Evolutionary conservation across 1,140 invertebrate species (phyloP).

Genomic region (Lasaia peninsularis): DNA sequence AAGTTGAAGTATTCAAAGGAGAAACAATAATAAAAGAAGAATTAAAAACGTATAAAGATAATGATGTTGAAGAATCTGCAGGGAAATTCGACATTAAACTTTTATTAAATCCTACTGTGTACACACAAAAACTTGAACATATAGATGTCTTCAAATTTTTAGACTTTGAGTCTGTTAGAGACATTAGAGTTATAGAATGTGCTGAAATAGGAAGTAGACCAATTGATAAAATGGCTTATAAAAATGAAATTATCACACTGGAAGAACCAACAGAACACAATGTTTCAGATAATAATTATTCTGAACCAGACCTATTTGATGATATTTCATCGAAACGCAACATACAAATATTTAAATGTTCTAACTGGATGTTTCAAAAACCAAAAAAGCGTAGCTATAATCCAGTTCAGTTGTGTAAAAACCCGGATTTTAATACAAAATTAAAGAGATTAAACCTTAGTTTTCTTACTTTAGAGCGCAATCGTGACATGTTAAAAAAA

Average conservation of each 20-base stretch:
- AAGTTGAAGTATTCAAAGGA: not conserved
- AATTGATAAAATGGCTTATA: conserved; percentile 25
- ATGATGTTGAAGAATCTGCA: conserved; percentile 11
- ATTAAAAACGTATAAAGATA: conserved; percentile 1
- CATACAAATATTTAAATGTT: conserved; percentile 29
- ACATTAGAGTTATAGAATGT: conserved; percentile 38
- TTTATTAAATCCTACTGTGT: conserved; percentile 47
- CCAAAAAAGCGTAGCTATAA: conserved; percentile 50
- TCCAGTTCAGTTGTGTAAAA: conserved; percentile 60
- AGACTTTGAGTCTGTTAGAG: conserved; percentile 29
- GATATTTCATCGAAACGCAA: conserved; percentile 6
- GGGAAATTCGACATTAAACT: conserved; percentile 56
- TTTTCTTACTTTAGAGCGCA: conserved; percentile 48
- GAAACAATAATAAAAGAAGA: not conserved
- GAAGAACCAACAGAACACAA: not conserved
- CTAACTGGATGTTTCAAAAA: conserved; percentile 55
- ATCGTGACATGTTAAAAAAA: conserved; percentile 42
- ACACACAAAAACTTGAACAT: conserved; percentile 53
- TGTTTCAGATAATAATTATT: not conserved
- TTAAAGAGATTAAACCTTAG: conserved; percentile 51
- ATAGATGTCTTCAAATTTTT: conserved; percentile 46
- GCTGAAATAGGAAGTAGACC: conserved; percentile 45
- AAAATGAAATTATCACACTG: conserved; percentile 21
- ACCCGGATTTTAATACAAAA: conserved; percentile 68
- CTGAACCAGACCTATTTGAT: not conserved